Conservation (phyloP, 35 echinoderm and acorn worm genomes). For the Heliocidaris erythrogramma region DNA sequence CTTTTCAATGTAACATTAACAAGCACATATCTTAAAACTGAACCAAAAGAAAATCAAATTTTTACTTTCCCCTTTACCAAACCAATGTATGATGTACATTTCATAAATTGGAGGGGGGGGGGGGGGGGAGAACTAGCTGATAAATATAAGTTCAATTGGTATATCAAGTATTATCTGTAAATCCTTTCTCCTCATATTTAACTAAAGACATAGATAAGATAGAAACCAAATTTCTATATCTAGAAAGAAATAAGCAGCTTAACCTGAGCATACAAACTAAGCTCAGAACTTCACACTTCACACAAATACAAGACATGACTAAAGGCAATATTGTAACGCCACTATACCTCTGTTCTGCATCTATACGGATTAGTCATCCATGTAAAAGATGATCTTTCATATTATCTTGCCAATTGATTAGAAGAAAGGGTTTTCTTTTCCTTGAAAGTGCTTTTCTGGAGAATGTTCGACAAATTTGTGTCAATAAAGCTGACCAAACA, state of each 20-base stretch:
- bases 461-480: conserved; percentile 15
- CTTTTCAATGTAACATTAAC: no score
- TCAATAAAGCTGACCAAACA: conserved; percentile 34
- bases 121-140: no score
- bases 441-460: background rate
- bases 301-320: background rate
- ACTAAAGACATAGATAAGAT: background rate
- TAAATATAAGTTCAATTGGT: no score
- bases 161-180: no score
- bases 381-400: conserved; percentile 18
- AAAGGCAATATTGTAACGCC: background rate
- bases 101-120: no score
- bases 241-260: background rate
- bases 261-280: background rate
- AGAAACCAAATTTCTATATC: background rate
- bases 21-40: no score
- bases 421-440: conserved; percentile 29
- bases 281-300: background rate
- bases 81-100: no score
- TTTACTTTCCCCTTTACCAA: no score
- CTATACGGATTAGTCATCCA: background rate
- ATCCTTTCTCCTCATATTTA: background rate
- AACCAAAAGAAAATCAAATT: no score
- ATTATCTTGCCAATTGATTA: conserved; percentile 24
- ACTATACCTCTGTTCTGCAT: background rate